These are phyloP conservation scores for Ceratoteleas bidentatus DNA, from an alignment of 1,140 invertebrate species.

Conservation along the genomic window DNA sequence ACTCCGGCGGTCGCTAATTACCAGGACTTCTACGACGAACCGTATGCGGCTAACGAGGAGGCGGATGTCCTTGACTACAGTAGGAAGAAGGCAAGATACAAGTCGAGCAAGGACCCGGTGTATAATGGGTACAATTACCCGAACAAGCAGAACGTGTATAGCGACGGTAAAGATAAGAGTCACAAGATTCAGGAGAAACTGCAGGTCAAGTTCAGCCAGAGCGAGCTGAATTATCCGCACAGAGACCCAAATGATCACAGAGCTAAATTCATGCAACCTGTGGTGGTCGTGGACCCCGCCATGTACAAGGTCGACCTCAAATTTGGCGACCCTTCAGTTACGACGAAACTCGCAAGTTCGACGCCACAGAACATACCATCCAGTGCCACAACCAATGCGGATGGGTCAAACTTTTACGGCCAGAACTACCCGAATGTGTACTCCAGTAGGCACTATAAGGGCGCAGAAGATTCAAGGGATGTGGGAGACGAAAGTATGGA, in stretches of 20 bases:
- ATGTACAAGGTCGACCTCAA: constrained; percentile 67
- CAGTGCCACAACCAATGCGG: constrained; percentile 22
- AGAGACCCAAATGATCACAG: constrained; percentile 28
- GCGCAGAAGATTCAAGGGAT: constrained; percentile 68
- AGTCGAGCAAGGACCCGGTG: constrained; percentile 12
- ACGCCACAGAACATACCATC: constrained; percentile 8
- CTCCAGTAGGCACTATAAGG: constrained; percentile 69
- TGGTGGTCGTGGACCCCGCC: constrained; percentile 70
- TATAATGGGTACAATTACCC: constrained; percentile 22
- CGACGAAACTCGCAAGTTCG: constrained; percentile 12
- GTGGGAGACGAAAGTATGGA: constrained; percentile 71
- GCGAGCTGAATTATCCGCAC: constrained; percentile 17
- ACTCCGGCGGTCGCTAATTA: constrained; percentile 77
- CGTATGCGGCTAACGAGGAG: constrained; percentile 51
- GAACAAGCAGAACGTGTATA: constrained; percentile 28
- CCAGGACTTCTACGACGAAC: constrained; percentile 72
- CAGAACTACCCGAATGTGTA: constrained; percentile 27
- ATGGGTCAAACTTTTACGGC: constrained; percentile 31
- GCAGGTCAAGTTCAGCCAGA: constrained; percentile 16
- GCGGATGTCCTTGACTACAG: constrained; percentile 17
- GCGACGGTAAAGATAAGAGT: constrained; percentile 25
- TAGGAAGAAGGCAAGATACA: constrained; percentile 36
- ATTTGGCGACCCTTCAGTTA: constrained; percentile 26
- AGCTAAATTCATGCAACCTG: constrained; percentile 63
- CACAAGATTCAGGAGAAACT: constrained; percentile 13